Percentiles rank a stretch among this genome's conserved stretches.
These are phyloP conservation scores for Drosophila infuscata DNA, from an alignment of 2,888 invertebrate genomes.

Conservation along the genomic window DNA sequence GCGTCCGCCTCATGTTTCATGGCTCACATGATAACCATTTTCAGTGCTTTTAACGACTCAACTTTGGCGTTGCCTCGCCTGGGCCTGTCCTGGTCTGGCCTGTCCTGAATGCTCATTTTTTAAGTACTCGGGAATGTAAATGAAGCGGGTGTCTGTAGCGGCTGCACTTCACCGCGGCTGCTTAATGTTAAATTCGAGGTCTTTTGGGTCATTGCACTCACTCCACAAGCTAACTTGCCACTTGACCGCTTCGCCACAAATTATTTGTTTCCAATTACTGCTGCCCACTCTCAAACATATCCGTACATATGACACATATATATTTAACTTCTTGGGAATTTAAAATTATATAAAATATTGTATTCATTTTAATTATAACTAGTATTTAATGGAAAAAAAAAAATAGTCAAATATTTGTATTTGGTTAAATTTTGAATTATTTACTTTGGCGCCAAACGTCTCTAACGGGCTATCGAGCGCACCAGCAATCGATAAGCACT, in stretches of 20 bases:
- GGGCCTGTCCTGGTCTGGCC: slow-evolving; percentile 2
- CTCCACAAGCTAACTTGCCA: not conserved
- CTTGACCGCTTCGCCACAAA: not conserved
- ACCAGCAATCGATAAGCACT: slow-evolving; percentile 36
- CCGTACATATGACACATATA: not conserved
- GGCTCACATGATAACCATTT: slow-evolving; percentile 57
- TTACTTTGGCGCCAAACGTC: slow-evolving; percentile 23
- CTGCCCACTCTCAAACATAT: not conserved
- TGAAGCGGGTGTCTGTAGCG: slow-evolving; percentile 73
- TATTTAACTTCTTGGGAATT: not conserved
- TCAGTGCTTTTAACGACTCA: slow-evolving; percentile 75
- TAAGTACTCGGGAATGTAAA: slow-evolving; percentile 81
- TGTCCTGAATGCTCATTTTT: slow-evolving; percentile 57
- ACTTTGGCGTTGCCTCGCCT: slow-evolving; percentile 52
- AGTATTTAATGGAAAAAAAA: not conserved
- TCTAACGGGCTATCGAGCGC: slow-evolving; percentile 31
- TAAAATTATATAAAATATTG: not conserved
- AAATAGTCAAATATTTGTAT: not conserved
- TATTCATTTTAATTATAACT: not conserved
- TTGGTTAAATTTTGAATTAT: slow-evolving; percentile 12
- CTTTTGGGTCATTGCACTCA: slow-evolving; percentile 70
- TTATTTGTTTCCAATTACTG: slow-evolving; percentile 1
- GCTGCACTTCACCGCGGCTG: slow-evolving; percentile 29
- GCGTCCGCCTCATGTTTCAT: slow-evolving; percentile 25
- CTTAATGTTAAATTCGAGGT: slow-evolving; percentile 64